Conservation (phyloP, 92 coral and sea anemone genomes). For the Parazoanthus darwini region DNA sequence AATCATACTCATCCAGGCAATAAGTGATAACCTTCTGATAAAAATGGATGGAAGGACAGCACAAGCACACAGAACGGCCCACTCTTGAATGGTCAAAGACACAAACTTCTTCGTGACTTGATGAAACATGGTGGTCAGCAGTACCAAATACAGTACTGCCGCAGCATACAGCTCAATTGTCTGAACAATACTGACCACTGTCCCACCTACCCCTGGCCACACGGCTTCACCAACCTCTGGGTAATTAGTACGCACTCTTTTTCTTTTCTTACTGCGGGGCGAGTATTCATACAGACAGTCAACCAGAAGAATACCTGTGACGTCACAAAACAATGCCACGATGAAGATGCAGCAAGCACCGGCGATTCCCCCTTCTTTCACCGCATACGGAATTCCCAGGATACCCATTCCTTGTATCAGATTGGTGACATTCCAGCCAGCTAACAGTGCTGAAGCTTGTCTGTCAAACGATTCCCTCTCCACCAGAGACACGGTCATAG, state of each 20-base stretch:
- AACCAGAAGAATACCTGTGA: conserved; percentile 84
- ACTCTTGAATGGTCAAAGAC: conserved; percentile 60
- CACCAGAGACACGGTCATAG: conserved; percentile 66
- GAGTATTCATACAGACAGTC: conserved; percentile 86
- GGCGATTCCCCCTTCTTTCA: conserved; percentile 83
- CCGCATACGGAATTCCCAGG: conserved; percentile 88
- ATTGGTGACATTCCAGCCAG: conserved; percentile 93
- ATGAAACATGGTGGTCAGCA: conserved; percentile 79
- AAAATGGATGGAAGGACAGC: conserved; percentile 87
- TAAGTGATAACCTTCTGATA: conserved; percentile 75
- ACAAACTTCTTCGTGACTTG: conserved; percentile 77
- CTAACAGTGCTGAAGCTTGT: conserved; percentile 79
- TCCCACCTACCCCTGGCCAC: conserved; percentile 93
- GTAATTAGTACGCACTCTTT: conserved; percentile 77
- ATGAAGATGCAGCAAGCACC: conserved; percentile 78
- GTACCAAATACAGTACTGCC: conserved; percentile 74
- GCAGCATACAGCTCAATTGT: conserved; percentile 81
- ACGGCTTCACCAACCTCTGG: conserved; percentile 91
- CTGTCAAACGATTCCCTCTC: conserved; percentile 78
- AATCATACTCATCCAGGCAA: conserved; percentile 96
- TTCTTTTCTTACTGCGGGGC: conserved; percentile 78
- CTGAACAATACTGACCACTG: conserved; percentile 75
- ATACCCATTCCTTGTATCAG: conserved; percentile 93
- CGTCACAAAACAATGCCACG: conserved; percentile 83
- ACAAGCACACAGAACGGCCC: conserved; percentile 78